Evolutionary conservation across 2,113 vertebrate genomes (phyloP).

Genomic region (Nannospalax galili): DNA sequence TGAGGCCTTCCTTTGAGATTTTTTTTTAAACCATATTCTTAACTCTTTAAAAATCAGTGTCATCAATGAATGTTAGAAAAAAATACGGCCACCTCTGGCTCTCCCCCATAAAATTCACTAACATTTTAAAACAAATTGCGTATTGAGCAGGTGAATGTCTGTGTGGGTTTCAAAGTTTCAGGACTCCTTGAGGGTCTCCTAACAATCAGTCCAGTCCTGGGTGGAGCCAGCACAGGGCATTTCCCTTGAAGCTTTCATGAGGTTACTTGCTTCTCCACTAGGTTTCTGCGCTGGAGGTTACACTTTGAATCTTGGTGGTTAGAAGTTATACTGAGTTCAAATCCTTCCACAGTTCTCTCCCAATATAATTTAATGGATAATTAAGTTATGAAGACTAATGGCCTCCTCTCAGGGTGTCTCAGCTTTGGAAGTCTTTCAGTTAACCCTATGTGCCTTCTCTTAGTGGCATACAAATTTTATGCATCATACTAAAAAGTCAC

Average conservation of each 20-base stretch:
- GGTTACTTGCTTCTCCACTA: neutral
- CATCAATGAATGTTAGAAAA: neutral
- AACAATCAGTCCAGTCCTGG: no score
- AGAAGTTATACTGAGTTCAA: neutral
- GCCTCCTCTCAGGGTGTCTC: neutral
- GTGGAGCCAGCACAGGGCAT: neutral
- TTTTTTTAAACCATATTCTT: neutral
- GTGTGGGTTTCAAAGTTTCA: neutral
- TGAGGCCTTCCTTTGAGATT: neutral
- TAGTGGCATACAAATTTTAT: neutral
- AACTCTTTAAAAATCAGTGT: neutral
- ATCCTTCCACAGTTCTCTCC: neutral
- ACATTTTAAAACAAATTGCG: neutral
- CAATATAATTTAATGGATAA: neutral
- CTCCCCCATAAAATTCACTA: neutral
- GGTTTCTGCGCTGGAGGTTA: neutral
- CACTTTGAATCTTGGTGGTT: neutral
- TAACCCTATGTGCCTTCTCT: neutral
- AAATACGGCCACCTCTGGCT: neutral
- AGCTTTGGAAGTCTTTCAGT: neutral
- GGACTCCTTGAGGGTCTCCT: neutral
- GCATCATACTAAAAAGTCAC: neutral
- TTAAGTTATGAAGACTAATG: neutral
- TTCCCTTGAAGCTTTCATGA: neutral
- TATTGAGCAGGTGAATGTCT: neutral